These are phyloP conservation scores for Myotis daubentonii DNA, from an alignment of 2,797 vertebrate species.

Conservation along the genomic window DNA sequence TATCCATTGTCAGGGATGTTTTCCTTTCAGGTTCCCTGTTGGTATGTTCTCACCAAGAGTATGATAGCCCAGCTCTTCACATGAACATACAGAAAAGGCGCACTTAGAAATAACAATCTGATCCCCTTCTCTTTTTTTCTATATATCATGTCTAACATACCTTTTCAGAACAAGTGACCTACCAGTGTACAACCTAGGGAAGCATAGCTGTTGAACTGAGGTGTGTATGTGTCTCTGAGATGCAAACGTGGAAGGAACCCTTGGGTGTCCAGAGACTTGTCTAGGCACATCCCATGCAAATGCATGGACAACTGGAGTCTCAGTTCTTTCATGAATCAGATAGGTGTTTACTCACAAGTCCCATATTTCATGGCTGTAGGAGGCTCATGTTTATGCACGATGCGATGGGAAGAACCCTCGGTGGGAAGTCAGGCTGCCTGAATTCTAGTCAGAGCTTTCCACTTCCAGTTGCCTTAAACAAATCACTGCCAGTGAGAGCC, in stretches of 20 bases:
- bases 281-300: slow-evolving; percentile 11
- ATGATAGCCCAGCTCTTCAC: background rate
- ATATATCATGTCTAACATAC: background rate
- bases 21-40: background rate
- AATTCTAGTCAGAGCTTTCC: slow-evolving; percentile 52
- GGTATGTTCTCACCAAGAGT: background rate
- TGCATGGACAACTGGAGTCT: slow-evolving; percentile 30
- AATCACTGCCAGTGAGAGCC: slow-evolving; percentile 44
- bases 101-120: background rate
- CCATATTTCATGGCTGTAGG: slow-evolving; percentile 39
- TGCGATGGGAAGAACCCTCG: slow-evolving; percentile 16
- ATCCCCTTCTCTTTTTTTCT: background rate
- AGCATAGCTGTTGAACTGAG: background rate
- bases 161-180: slow-evolving; percentile 19
- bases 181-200: background rate
- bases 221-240: slow-evolving; percentile 1
- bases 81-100: background rate
- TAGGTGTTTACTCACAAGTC: slow-evolving; percentile 55
- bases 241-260: background rate
- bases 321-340: slow-evolving; percentile 51
- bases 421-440: slow-evolving; percentile 32
- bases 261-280: background rate
- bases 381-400: slow-evolving; percentile 63
- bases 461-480: slow-evolving; percentile 42
- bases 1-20: background rate